Conservation (phyloP, 1,140 invertebrate species). For the Neoseiulus cucumeris region DNA sequence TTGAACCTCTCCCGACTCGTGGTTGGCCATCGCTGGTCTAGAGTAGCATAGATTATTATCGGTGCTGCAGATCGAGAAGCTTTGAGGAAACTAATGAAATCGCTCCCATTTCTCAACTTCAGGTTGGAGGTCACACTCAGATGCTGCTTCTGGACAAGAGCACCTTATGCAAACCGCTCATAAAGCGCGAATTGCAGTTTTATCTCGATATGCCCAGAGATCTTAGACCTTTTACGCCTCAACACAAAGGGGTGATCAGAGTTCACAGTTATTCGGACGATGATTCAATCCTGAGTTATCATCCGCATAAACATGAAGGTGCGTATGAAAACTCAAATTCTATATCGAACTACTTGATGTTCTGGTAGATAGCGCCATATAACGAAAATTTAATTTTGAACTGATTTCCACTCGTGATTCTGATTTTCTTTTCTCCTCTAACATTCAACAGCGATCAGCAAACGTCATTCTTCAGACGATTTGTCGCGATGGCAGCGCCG, state of each 20-base stretch:
- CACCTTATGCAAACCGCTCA: slow-evolving; percentile 32
- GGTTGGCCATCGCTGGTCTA: too few species aligned
- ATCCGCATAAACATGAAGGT: background rate
- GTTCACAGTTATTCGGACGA: background rate
- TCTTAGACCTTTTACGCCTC: slow-evolving; percentile 28
- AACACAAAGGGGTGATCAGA: slow-evolving; percentile 27
- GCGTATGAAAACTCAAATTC: background rate
- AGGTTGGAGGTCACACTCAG: slow-evolving; percentile 28
- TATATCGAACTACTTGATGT: too few species aligned
- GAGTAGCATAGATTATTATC: too few species aligned
- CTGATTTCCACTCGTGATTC: too few species aligned
- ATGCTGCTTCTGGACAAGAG: slow-evolving; percentile 27
- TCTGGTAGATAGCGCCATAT: too few species aligned
- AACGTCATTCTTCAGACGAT: background rate
- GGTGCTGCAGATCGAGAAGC: too few species aligned
- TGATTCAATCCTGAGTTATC: background rate
- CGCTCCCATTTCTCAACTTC: background rate
- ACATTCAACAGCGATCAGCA: background rate
- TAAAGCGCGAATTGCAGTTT: slow-evolving; percentile 28
- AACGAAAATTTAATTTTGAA: too few species aligned
- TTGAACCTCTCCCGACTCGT: too few species aligned
- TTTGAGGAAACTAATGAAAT: too few species aligned
- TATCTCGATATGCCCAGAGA: slow-evolving; percentile 28
- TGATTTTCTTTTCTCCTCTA: too few species aligned
- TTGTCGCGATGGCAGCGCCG: background rate